Evolutionary conservation across 30 jellyfish, hydroid and myxozoan species (phyloP).

Genomic region (Aurelia aurita): DNA sequence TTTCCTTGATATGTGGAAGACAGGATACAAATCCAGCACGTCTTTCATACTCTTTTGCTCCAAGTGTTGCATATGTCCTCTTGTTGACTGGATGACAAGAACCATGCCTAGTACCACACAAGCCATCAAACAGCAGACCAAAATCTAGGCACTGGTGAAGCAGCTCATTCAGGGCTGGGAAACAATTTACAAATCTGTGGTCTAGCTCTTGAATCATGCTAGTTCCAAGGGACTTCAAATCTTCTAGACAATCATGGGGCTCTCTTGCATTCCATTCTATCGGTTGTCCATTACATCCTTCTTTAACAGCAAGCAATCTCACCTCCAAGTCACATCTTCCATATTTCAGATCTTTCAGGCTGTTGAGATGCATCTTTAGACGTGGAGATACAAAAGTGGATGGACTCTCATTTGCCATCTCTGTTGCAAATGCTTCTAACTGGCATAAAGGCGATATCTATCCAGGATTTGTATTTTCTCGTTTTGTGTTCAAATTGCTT

Average conservation of each 20-base stretch:
- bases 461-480: too few relatives aligned
- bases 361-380: slow-evolving; percentile 1
- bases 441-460: too few relatives aligned
- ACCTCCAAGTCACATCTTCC: slow-evolving; percentile 36
- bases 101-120: background rate
- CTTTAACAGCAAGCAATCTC: slow-evolving; percentile 24
- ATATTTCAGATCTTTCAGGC: slow-evolving; percentile 19
- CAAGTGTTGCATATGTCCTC: background rate
- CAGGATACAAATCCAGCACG: slow-evolving; percentile 19
- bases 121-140: slow-evolving; percentile 19
- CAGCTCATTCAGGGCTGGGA: slow-evolving; percentile 17
- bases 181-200: slow-evolving; percentile 21
- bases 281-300: slow-evolving; percentile 8
- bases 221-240: background rate
- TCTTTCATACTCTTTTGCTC: background rate
- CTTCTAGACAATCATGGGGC: slow-evolving; percentile 27
- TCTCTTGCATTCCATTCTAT: slow-evolving; percentile 51
- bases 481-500: too few relatives aligned
- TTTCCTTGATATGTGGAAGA: slow-evolving; percentile 24
- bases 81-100: slow-evolving; percentile 26
- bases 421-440: background rate
- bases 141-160: slow-evolving; percentile 6
- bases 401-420: slow-evolving; percentile 1
- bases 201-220: slow-evolving; percentile 20
- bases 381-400: slow-evolving; percentile 2